These are phyloP conservation scores for Aldrovandia affinis DNA, from an alignment of 2,797 vertebrate genomes.

Conservation along the genomic window DNA sequence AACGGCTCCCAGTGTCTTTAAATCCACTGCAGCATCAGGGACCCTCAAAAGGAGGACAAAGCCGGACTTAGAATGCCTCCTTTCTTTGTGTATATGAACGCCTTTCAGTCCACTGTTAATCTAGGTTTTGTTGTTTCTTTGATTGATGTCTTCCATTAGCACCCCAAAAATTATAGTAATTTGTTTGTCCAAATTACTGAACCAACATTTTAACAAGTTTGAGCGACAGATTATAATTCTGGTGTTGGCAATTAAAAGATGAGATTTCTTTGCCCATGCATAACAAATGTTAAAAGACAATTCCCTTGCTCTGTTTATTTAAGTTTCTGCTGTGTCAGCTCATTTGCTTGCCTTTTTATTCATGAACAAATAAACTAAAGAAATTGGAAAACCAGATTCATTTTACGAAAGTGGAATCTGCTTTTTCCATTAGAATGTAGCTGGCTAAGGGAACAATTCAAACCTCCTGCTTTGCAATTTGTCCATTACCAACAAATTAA, in stretches of 20 bases:
- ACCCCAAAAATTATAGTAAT: not conserved
- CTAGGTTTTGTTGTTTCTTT: not conserved
- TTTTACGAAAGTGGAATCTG: not conserved
- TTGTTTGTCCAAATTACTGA: not conserved
- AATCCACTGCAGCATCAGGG: not conserved
- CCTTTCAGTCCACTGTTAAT: not conserved
- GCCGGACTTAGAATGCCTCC: not conserved
- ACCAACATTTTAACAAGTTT: not conserved
- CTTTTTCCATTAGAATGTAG: not conserved
- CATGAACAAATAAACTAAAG: too few species aligned
- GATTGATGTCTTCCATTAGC: conserved; percentile 15
- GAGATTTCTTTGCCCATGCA: not conserved
- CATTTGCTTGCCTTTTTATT: too few species aligned
- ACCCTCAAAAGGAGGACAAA: not conserved
- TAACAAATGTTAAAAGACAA: not conserved
- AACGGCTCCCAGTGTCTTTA: not conserved
- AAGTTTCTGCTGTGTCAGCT: too few species aligned
- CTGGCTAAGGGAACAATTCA: not conserved
- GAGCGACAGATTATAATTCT: not conserved
- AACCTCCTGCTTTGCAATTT: not conserved
- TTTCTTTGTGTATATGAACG: not conserved
- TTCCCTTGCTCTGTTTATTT: not conserved
- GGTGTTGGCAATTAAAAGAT: not conserved
- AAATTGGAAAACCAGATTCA: not conserved
- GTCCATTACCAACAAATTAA: not conserved